Evolutionary conservation across 2,888 invertebrate species (phyloP).

Genomic region (Strigamia transsilvanica): DNA sequence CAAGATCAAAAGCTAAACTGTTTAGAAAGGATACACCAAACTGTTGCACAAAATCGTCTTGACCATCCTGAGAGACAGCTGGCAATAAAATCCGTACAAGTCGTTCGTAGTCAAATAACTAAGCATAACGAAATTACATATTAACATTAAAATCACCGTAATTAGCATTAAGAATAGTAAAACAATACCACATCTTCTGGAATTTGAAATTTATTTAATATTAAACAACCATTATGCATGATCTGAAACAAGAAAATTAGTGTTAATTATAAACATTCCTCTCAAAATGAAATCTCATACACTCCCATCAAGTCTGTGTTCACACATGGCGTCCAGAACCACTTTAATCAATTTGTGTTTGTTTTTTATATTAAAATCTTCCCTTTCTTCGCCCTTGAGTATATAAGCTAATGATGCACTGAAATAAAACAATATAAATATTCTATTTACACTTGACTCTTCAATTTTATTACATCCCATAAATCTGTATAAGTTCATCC

Average conservation of each 20-base stretch:
- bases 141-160: too few species aligned
- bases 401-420: conserved; percentile 96
- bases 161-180: background rate
- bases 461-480: conserved; percentile 63
- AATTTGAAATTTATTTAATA: conserved; percentile 50
- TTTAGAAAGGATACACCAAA: conserved; percentile 95
- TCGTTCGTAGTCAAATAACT: conserved; percentile 90
- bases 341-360: conserved; percentile 83
- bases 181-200: background rate
- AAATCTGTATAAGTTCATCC: conserved; percentile 92
- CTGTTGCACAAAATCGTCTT: conserved; percentile 91
- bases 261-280: background rate
- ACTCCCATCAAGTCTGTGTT: conserved; percentile 83
- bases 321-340: conserved; percentile 87
- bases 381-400: conserved; percentile 84
- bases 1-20: conserved; percentile 95
- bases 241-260: conserved; percentile 66
- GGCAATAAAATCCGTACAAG: conserved; percentile 83
- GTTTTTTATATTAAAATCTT: conserved; percentile 75
- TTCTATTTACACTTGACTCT: background rate
- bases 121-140: conserved; percentile 59
- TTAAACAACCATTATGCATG: conserved; percentile 93
- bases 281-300: conserved; percentile 58
- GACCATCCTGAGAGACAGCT: conserved; percentile 80
- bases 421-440: conserved; percentile 60